Base-by-base conservation (phyloP, 2,113 vertebrate genomes). In the Phylloscopus whistleri region DNA sequence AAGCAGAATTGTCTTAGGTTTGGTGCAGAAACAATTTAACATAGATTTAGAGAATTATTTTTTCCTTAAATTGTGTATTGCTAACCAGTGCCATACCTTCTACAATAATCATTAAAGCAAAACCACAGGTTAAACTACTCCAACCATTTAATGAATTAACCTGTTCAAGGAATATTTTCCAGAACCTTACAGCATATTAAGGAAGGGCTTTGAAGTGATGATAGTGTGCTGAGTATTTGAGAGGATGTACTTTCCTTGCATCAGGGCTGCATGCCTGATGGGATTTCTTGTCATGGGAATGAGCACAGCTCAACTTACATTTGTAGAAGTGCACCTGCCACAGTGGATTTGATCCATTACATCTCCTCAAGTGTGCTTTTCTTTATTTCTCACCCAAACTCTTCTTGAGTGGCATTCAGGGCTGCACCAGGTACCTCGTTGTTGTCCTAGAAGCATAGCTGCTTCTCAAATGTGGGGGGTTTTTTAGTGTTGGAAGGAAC, bases 121-220 rank as follows among this genome's bases (percentile, higher is more conserved):
- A 94, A 56, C 24, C 41, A 76, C 4, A 26, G n/a, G 30, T 59
- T 72, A 88, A 92, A 76, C 30, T 46, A 39, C 82, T 80, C 60
- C 82, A 73, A 28, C 15, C 2, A 6, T 55, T 93, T n/a, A 89
- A 82, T 60, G 43, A 85, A 84, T 94, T 60, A 76, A 90, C 48
- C 44, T 76, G n/a, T 76, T 88, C 43, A 44, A 64, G 75, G 75
- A 73, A 66, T 91, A 66, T 85, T 94, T 95, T 95, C 74, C 67
- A 89, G 86, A 93, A 59, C 28, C 24, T 87, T 75, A 31, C 5
- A 56, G 41, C 12, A 11, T 69, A 30, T 87, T 73, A 74, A 74
- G 69, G 53, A 89, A 74, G 52, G 53, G 28, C 79, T 94, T 81
- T 93, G 74, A 89, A 91, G 62, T 95, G 75, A 70, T 73, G 79